Conservation (phyloP, 2,888 invertebrate species). For the Orchesellides sinensis region DNA sequence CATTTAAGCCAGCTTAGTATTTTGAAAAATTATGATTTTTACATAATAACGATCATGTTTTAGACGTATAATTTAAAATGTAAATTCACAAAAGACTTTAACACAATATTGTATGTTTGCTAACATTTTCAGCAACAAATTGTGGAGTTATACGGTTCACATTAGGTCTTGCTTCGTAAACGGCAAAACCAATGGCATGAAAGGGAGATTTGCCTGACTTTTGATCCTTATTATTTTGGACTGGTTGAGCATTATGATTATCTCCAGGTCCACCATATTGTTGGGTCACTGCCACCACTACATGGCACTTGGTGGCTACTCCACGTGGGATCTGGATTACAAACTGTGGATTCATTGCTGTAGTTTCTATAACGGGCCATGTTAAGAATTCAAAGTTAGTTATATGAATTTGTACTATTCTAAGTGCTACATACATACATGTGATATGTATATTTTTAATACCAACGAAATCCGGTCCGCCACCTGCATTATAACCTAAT, state of each 20-base stretch:
- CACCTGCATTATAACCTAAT: constrained; percentile 84
- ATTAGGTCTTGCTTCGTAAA: constrained; percentile 83
- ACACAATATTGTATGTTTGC: constrained; percentile 1
- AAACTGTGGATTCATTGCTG: constrained; percentile 84
- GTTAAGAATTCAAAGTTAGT: neutral
- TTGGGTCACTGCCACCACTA: constrained; percentile 84
- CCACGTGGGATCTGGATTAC: constrained; percentile 83
- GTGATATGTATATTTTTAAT: constrained; percentile 51
- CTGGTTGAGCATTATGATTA: constrained; percentile 62
- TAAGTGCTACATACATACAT: neutral
- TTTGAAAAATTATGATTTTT: constrained; percentile 4
- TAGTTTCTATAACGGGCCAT: constrained; percentile 79
- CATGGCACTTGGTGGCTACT: constrained; percentile 83
- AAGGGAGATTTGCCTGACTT: constrained; percentile 78
- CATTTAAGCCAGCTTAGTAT: neutral
- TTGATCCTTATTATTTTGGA: constrained; percentile 76
- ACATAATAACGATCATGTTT: neutral
- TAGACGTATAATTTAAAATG: neutral
- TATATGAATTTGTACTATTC: neutral
- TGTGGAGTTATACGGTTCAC: constrained; percentile 81
- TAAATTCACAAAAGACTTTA: neutral
- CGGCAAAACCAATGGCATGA: constrained; percentile 84
- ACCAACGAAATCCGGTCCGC: constrained; percentile 82
- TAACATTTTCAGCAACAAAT: constrained; percentile 81
- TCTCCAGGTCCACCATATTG: constrained; percentile 62